Evolutionary conservation across 92 coral and sea anemone species (phyloP).

Genomic region (Phenganax subtilis): DNA sequence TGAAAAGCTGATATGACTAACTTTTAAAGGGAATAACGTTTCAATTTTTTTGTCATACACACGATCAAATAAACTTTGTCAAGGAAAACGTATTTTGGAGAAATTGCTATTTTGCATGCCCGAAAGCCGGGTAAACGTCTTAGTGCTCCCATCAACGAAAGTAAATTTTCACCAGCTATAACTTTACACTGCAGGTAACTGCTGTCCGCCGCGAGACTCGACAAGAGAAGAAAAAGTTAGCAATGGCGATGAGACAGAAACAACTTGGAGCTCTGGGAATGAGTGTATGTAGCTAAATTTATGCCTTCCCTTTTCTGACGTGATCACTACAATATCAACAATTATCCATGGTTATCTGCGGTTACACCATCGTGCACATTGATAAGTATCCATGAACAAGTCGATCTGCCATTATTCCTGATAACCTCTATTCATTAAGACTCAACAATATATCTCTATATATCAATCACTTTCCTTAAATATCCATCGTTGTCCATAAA

Average conservation of each 20-base stretch:
- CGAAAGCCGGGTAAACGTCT: neutral
- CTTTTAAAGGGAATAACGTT: too few species aligned
- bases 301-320: neutral
- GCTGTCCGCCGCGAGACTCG: slow-evolving; percentile 89
- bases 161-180: neutral
- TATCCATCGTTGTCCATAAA: neutral
- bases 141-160: neutral
- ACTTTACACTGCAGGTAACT: slow-evolving; percentile 55
- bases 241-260: slow-evolving; percentile 98
- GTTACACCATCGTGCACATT: too few species aligned
- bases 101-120: neutral
- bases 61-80: too few species aligned
- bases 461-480: neutral
- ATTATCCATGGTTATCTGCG: neutral
- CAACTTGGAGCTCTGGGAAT: slow-evolving; percentile 98
- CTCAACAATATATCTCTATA: too few species aligned
- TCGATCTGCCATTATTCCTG: too few species aligned
- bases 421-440: too few species aligned
- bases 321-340: too few species aligned
- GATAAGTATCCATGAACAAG: too few species aligned
- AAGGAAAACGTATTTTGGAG: too few species aligned
- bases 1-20: too few species aligned
- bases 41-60: too few species aligned
- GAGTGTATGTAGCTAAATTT: slow-evolving; percentile 55
- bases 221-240: slow-evolving; percentile 84